Conservation (phyloP, 2,888 invertebrate genomes). For the Bombylius discolor region DNA sequence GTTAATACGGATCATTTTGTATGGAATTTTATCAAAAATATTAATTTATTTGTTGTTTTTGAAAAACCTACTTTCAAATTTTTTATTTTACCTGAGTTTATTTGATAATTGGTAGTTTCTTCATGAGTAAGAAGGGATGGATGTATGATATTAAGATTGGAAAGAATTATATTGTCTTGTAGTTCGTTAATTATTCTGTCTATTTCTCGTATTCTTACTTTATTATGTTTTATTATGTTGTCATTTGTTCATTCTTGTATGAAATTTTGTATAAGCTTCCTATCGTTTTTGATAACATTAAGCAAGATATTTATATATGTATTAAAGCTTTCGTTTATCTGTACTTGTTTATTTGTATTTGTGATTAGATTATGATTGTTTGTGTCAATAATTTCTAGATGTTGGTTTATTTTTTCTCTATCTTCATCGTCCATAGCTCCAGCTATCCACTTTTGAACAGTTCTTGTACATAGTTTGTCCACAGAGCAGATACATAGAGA, state of each 20-base stretch:
- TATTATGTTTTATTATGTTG: neutral
- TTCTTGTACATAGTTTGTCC: too few species aligned
- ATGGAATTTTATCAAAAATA: slow-evolving; percentile 7
- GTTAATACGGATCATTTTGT: slow-evolving; percentile 2
- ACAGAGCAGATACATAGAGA: too few species aligned
- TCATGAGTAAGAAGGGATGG: slow-evolving; percentile 4
- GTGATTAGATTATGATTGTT: slow-evolving; percentile 4
- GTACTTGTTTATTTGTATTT: slow-evolving; percentile 3
- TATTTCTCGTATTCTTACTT: slow-evolving; percentile 4
- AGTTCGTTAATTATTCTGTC: slow-evolving; percentile 2
- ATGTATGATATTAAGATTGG: slow-evolving; percentile 5
- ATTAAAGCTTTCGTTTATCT: slow-evolving; percentile 3
- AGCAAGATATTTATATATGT: neutral
- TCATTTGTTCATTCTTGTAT: neutral
- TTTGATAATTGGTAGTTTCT: neutral
- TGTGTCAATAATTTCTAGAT: neutral
- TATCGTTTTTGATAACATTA: neutral
- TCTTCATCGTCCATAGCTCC: slow-evolving; percentile 11
- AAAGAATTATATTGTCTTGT: slow-evolving; percentile 6
- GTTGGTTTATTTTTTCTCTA: slow-evolving; percentile 1
- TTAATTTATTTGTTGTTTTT: slow-evolving; percentile 4
- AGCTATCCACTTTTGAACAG: slow-evolving; percentile 11
- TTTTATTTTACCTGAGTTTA: slow-evolving; percentile 3
- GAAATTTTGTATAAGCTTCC: neutral
- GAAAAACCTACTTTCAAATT: slow-evolving; percentile 4